Percentiles rank a stretch among this genome's conserved stretches.
Conservation (phyloP, 2,113 vertebrate species). For the Psittacula cyanocephala region DNA sequence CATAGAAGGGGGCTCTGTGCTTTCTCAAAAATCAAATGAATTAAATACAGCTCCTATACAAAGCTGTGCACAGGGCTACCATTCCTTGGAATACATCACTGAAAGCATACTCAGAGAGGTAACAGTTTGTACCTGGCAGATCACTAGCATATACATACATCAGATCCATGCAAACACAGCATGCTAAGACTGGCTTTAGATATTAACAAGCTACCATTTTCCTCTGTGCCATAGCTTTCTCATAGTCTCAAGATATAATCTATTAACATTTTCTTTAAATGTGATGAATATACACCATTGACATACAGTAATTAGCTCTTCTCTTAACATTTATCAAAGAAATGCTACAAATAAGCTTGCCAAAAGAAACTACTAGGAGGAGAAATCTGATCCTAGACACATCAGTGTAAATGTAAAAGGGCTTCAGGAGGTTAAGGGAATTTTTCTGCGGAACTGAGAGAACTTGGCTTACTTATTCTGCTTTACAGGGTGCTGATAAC, state of each 20-base stretch:
- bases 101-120: neutral
- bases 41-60: neutral
- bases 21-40: neutral
- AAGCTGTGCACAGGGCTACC: neutral
- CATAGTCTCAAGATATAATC: neutral
- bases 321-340: neutral
- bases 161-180: neutral
- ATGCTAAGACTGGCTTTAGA: neutral
- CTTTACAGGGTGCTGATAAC: conserved; percentile 1
- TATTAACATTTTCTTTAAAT: neutral
- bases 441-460: neutral
- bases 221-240: neutral
- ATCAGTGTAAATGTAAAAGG: neutral
- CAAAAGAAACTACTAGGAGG: neutral
- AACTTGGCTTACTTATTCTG: neutral
- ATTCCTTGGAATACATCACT: neutral
- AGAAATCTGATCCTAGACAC: neutral
- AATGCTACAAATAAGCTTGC: neutral
- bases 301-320: neutral
- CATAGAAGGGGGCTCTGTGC: neutral
- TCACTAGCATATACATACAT: neutral
- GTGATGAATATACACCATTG: neutral
- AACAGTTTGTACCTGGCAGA: neutral
- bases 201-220: neutral
- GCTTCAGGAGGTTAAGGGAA: neutral